Evolutionary conservation across 2,888 invertebrate species (phyloP), one percentile per base, ranked within the genome.

Genomic region (Acholoe squamosa): DNA sequence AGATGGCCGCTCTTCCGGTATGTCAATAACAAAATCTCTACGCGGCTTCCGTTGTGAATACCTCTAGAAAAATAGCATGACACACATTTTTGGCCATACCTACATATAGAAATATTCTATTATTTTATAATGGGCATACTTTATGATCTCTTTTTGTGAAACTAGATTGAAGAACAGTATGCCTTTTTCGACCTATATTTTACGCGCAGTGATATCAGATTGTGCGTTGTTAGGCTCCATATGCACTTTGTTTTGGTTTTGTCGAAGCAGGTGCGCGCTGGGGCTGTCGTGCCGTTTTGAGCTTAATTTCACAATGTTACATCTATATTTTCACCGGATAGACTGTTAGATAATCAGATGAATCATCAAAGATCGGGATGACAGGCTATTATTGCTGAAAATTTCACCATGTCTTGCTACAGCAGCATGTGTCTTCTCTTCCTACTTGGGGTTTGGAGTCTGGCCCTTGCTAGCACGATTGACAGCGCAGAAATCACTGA

Each of bases 1-100:
- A 89, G 89, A 89, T 89, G 89, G 89, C 89, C 10, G 67, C 31
- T n/a, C 89, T 89, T 89, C 89, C 89, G 61, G 67, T 86, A 54
- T 86, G 86, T 54, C 77, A 51, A 56, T 54, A 22, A 56, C 52
- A 54, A 43, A 19, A 86, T 86, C 54, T 28, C 52, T 86, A 52
- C 86, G 86, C 86, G 10, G 22, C 56, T 56, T 80, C 80, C 80
- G 80, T 33, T 80, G 80, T 80, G 34, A 80, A 80, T 80, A 80
- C 33, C 3, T 61, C 12, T 43, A 43, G 3, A 43, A 43, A 43
- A 43, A 43, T 43, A 43, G 10, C 43, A 43, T 43, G 43, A 43
- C 43, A 43, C 43, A 43, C 43, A 43, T 43, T 10, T 43, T 10
- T 43, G 3, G n/a, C n/a, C n/a, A n/a, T n/a, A n/a, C n/a, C n/a